A percentile compares a stretch with the other conserved stretches of the same genome.
Conservation (phyloP, 2,888 invertebrate genomes). For the Pemphredon lugubris region DNA sequence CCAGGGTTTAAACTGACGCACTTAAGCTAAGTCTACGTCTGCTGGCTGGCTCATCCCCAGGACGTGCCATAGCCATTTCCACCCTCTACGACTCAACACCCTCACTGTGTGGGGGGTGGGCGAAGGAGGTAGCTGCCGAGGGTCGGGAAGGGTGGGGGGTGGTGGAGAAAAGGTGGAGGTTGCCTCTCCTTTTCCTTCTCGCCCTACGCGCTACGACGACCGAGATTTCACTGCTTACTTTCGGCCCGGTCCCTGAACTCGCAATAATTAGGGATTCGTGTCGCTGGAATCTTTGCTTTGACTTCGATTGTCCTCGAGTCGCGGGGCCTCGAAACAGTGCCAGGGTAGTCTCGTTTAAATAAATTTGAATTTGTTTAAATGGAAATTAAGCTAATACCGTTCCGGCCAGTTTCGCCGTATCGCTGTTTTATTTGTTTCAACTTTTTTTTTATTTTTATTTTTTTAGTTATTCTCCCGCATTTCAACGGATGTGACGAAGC, state of each 20-base stretch:
- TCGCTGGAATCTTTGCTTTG: conserved; percentile 4
- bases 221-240: too few relatives aligned
- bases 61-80: conserved; percentile 59
- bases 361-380: conserved; percentile 49
- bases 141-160: background rate
- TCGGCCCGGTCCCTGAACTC: background rate
- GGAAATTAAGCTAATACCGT: conserved; percentile 27
- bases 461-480: too few relatives aligned
- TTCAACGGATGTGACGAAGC: too few relatives aligned
- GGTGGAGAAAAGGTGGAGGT: too few relatives aligned
- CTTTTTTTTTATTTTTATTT: conserved; percentile 28
- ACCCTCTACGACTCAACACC: conserved; percentile 45
- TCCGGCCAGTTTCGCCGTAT: background rate
- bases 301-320: conserved; percentile 16
- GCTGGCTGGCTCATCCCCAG: conserved; percentile 50
- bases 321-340: conserved; percentile 1
- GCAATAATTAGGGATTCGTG: conserved; percentile 29
- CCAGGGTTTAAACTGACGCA: conserved; percentile 72
- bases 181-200: too few relatives aligned
- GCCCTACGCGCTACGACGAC: too few relatives aligned
- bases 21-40: conserved; percentile 70
- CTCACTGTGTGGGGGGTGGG: background rate
- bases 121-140: too few relatives aligned
- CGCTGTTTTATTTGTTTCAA: background rate
- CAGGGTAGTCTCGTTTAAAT: conserved; percentile 30